phyloP scores from a whole-genome alignment of 2,888 invertebrate genomes.

The Eretmocerus hayati region DNA sequence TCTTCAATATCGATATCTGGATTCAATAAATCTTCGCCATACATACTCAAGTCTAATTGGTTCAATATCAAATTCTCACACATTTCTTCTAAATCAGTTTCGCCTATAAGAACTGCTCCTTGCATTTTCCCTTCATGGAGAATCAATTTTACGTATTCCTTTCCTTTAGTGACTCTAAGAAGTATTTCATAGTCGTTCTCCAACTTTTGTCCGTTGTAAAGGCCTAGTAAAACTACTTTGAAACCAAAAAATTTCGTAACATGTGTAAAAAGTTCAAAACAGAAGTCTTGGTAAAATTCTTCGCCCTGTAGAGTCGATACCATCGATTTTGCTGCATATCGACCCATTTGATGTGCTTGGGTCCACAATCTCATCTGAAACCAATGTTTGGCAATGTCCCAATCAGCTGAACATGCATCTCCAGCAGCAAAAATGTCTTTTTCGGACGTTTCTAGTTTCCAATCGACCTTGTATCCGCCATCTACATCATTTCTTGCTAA shows the following conservation, averaged over 20 bases:
- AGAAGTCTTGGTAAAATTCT: slow-evolving; percentile 78
- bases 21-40: slow-evolving; percentile 88
- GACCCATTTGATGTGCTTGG: slow-evolving; percentile 96
- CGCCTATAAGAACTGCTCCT: slow-evolving; percentile 93
- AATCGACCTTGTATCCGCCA: slow-evolving; percentile 80
- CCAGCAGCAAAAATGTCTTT: slow-evolving; percentile 87
- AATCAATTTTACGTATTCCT: slow-evolving; percentile 83
- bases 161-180: slow-evolving; percentile 71
- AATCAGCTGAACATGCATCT: slow-evolving; percentile 82
- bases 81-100: slow-evolving; percentile 95
- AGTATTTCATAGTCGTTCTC: slow-evolving; percentile 75
- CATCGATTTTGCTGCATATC: slow-evolving; percentile 89
- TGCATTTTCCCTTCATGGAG: slow-evolving; percentile 76
- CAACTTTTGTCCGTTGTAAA: slow-evolving; percentile 87
- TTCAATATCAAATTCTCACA: slow-evolving; percentile 96
- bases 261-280: slow-evolving; percentile 96
- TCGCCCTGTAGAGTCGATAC: slow-evolving; percentile 56
- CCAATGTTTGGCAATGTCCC: slow-evolving; percentile 76
- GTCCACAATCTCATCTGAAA: slow-evolving; percentile 96
- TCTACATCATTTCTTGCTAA: slow-evolving; percentile 55
- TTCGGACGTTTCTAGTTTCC: slow-evolving; percentile 75
- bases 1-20: slow-evolving; percentile 97
- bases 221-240: slow-evolving; percentile 85
- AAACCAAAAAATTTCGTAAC: slow-evolving; percentile 91
- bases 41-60: slow-evolving; percentile 79